These are phyloP conservation scores for Disparrhopalites patrizii DNA, from an alignment of 2,888 invertebrate genomes.

Conservation along the genomic window DNA sequence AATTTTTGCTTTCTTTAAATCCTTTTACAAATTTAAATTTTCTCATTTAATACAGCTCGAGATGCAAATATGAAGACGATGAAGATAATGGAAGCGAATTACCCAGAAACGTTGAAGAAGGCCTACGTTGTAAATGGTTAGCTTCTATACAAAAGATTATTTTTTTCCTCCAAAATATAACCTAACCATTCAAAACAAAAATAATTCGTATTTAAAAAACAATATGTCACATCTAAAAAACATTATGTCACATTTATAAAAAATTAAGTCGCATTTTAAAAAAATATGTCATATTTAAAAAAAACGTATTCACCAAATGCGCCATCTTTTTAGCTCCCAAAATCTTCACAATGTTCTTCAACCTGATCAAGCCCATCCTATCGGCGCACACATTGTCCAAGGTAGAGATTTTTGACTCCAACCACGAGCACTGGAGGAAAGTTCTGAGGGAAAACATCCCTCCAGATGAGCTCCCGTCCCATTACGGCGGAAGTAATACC, in stretches of 20 bases:
- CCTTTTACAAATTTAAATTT: too few relatives aligned
- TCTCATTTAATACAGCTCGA: not conserved
- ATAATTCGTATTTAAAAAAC: too few relatives aligned
- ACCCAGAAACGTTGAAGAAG: conserved; percentile 13
- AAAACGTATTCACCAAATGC: not conserved
- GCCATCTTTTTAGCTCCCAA: conserved; percentile 13
- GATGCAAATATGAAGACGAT: conserved; percentile 18
- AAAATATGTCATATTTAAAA: not conserved
- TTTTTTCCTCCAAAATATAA: too few relatives aligned
- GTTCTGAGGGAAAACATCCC: not conserved
- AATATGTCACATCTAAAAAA: too few relatives aligned
- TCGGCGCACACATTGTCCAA: conserved; percentile 12
- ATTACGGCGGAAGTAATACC: conserved; percentile 20
- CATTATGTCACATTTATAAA: too few relatives aligned
- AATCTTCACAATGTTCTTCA: conserved; percentile 18
- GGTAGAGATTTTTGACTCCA: conserved; percentile 18
- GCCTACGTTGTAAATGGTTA: conserved; percentile 19
- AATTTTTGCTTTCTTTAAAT: too few relatives aligned
- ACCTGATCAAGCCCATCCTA: conserved; percentile 16
- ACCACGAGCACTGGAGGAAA: conserved; percentile 12
- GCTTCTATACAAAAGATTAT: not conserved
- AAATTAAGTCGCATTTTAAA: too few relatives aligned
- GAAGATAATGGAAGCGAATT: conserved; percentile 18
- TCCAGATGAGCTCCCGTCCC: conserved; percentile 18
- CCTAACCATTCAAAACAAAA: too few relatives aligned